These are phyloP conservation scores for Pampusana beccarii DNA, from an alignment of 2,113 vertebrate genomes.

Conservation along the genomic window DNA sequence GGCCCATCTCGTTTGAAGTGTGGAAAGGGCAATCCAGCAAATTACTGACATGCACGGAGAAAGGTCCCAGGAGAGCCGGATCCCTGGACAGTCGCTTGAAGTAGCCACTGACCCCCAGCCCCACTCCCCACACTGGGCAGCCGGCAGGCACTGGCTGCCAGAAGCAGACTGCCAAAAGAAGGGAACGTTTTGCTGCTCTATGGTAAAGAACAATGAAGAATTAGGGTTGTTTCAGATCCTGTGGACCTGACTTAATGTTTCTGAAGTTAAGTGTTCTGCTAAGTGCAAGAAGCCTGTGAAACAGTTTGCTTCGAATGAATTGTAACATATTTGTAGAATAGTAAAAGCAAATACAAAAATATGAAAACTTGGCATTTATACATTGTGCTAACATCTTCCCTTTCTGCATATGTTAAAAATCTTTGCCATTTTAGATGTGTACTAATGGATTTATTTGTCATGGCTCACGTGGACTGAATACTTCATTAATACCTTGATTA, in stretches of 20 bases:
- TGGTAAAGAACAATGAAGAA: neutral
- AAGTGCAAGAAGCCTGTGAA: neutral
- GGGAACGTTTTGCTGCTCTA: neutral
- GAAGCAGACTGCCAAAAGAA: neutral
- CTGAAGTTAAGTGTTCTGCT: neutral
- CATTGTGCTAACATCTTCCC: neutral
- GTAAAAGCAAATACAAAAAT: neutral
- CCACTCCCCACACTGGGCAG: too few relatives aligned
- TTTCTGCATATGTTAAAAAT: neutral
- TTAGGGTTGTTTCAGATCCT: neutral
- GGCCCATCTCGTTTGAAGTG: neutral
- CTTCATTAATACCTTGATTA: conserved; percentile 34
- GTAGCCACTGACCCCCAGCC: neutral
- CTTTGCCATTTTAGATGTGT: neutral
- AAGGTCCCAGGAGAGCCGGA: neutral
- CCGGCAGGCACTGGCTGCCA: neutral
- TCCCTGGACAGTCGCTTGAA: neutral
- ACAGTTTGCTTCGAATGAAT: neutral
- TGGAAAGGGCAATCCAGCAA: neutral
- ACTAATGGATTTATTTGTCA: neutral
- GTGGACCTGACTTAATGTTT: neutral
- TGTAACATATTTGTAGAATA: neutral
- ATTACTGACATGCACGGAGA: neutral
- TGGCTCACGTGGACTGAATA: neutral
- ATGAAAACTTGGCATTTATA: neutral